Base-by-base conservation (phyloP, 1,140 invertebrate genomes). In the Leptonema lineaticorne region DNA sequence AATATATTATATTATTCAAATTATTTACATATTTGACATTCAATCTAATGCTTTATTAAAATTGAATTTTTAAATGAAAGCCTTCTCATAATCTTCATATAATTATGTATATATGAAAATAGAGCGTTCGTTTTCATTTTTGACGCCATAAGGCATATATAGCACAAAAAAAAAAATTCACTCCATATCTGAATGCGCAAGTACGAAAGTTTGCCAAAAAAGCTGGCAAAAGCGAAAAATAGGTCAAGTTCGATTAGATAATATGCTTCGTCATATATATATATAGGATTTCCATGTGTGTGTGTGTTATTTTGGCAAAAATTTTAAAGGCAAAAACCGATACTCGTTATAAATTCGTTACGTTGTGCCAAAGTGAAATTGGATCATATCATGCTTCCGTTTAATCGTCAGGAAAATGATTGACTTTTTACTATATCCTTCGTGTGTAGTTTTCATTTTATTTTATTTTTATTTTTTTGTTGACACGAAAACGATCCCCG, bases 281-380 rank as follows among this genome's bases (percentile, higher is more conserved):
- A n/a, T n/a, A n/a, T n/a, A n/a, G n/a, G n/a, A n/a, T n/a, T n/a
- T n/a, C n/a, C n/a, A n/a, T 33, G 11, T 33, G 11, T 33, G 5
- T 33, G 11, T 33, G 11, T 33, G 11, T 33, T 33, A 33, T 33
- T 6, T 33, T 6, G 30, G 30, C 11, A 33, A 6, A 33, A 6
- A 11, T 5, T 6, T n/a, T 14, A 14, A 6, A 14, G 3, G 14
- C 11, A 45, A 45, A 45, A 45, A 45, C 3, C 4, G 37, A 2
- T 41, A 14, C 16, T 41, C 37, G 2, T 26, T 14, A 26, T 26
- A 53, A 53, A 53, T 53, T 53, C 50, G 50, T 53, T 53, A 53
- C 20, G n/a, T 22, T 24, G 50, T 53, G 50, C 50, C 50, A 53
- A 53, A 53, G 50, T 53, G 50, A 53, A 53, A 53, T 53, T 53